A percentile compares a stretch with the other conserved stretches of the same genome.
phyloP scores from a whole-genome alignment of 53 echinoderm and acorn worm species.

The Mesocentrotus franciscanus region DNA sequence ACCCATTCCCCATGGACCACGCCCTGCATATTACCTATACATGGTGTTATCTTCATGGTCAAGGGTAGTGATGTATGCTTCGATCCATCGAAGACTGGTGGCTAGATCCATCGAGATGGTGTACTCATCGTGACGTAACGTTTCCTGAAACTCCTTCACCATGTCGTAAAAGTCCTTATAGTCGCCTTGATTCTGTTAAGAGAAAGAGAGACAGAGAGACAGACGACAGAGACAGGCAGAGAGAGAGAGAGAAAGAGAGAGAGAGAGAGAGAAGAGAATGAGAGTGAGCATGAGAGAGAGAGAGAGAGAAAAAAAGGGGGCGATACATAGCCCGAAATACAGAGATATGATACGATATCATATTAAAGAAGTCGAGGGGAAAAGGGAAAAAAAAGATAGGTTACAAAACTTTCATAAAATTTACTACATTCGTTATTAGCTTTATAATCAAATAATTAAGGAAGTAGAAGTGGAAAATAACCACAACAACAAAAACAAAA shows the following conservation, averaged over 20 bases:
- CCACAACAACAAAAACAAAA: too few relatives aligned
- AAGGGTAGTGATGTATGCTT: conserved; percentile 85
- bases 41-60: conserved; percentile 88
- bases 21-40: conserved; percentile 75
- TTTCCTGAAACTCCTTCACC: conserved; percentile 93
- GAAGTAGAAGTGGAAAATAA: background rate
- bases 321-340: too few relatives aligned
- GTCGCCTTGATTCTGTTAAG: conserved; percentile 77
- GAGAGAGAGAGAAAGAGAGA: background rate
- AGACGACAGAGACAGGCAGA: too few relatives aligned
- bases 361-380: too few relatives aligned
- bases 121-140: conserved; percentile 95
- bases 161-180: conserved; percentile 93
- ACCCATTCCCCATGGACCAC: background rate
- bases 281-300: background rate
- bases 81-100: conserved; percentile 92
- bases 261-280: background rate
- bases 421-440: too few relatives aligned
- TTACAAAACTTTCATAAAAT: too few relatives aligned
- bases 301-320: background rate
- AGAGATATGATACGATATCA: too few relatives aligned
- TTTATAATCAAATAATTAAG: too few relatives aligned
- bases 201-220: background rate
- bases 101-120: conserved; percentile 85
- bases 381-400: too few relatives aligned